Evolutionary conservation across 2,113 vertebrate species (phyloP).

Genomic region (Hystrix brachyura): DNA sequence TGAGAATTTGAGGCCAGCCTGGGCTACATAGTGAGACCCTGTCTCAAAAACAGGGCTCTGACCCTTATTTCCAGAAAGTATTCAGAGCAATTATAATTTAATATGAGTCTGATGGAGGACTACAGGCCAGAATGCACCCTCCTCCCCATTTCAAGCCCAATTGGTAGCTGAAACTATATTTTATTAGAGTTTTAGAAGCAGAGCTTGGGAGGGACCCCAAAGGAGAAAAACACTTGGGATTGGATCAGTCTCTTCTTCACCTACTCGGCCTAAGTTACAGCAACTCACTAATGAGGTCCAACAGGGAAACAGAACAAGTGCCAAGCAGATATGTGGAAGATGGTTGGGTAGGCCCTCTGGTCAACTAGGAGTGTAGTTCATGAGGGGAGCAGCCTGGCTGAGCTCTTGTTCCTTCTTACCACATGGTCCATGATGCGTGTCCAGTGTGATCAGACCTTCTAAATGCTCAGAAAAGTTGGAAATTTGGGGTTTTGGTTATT

Average conservation of each 20-base stretch:
- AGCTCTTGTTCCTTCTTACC: background rate
- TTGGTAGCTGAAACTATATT: background rate
- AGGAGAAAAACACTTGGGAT: background rate
- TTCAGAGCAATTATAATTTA: background rate
- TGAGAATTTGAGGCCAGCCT: background rate
- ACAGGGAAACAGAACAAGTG: background rate
- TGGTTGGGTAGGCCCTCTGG: background rate
- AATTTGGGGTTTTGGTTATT: background rate
- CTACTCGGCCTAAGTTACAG: background rate
- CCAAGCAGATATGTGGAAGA: background rate
- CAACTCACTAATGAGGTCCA: background rate
- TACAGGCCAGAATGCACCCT: background rate
- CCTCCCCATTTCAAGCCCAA: background rate
- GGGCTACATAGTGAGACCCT: background rate
- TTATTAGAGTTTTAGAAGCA: background rate
- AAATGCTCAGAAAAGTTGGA: background rate
- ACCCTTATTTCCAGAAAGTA: constrained; percentile 1
- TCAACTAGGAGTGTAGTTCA: background rate
- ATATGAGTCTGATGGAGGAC: background rate
- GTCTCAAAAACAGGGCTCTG: background rate
- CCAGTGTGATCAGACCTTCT: background rate
- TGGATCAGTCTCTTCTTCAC: background rate
- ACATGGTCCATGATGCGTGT: rapidly evolving
- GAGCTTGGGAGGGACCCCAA: background rate
- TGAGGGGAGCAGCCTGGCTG: background rate